These are phyloP conservation scores for Pristionchus japonicus DNA, from an alignment of 2,888 invertebrate species.

Conservation along the genomic window DNA sequence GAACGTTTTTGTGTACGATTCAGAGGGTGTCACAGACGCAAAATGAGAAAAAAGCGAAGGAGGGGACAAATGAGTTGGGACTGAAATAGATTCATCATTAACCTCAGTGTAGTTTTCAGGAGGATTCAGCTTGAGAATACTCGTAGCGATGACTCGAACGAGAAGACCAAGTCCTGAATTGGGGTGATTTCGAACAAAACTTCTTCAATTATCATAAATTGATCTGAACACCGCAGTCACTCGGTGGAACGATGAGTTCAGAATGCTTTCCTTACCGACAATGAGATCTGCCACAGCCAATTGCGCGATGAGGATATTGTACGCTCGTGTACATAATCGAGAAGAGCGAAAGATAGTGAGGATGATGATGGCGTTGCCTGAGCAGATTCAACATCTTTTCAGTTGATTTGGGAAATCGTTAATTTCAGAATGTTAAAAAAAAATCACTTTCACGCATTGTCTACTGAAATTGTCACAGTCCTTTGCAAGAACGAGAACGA, in stretches of 20 bases:
- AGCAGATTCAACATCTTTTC: not conserved
- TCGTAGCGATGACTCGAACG: constrained; percentile 16
- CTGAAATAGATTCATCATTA: not conserved
- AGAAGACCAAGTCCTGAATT: constrained; percentile 39
- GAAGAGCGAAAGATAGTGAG: constrained; percentile 44
- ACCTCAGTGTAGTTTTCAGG: constrained; percentile 41
- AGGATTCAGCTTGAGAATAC: constrained; percentile 22
- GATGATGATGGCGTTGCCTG: constrained; percentile 45
- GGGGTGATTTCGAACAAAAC: not conserved
- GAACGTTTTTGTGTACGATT: not conserved
- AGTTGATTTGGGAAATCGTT: too few species aligned
- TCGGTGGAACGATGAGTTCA: not conserved
- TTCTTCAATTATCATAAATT: not conserved
- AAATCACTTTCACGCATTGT: too few species aligned
- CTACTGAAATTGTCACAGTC: too few species aligned
- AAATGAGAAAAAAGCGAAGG: not conserved
- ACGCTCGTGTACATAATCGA: constrained; percentile 26
- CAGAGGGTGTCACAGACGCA: not conserved
- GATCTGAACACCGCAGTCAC: not conserved
- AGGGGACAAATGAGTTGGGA: not conserved
- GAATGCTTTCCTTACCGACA: not conserved
- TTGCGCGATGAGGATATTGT: constrained; percentile 47
- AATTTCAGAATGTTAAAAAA: too few species aligned
- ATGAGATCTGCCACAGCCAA: constrained; percentile 39
- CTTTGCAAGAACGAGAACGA: too few species aligned